Evolutionary conservation across 2,113 vertebrate genomes (phyloP).

Genomic region (Gnathonemus echidnorhynchus): DNA sequence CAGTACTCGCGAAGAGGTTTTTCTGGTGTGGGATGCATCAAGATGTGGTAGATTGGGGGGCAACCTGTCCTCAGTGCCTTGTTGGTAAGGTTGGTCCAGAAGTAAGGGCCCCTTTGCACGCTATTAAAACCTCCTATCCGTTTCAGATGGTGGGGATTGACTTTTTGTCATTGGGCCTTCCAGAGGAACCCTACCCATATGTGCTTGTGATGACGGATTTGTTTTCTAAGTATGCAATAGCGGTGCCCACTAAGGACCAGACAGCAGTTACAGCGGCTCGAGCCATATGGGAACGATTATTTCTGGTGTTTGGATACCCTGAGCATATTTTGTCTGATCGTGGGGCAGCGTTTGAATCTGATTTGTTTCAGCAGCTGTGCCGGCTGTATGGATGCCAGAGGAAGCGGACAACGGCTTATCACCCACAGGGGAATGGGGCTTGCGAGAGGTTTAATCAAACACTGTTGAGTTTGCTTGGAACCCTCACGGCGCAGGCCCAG

Average conservation of each 20-base stretch:
- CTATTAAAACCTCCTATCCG: neutral
- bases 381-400: neutral
- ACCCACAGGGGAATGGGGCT: neutral
- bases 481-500: neutral
- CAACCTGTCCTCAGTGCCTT: neutral
- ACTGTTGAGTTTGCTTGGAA: neutral
- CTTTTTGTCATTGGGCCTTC: neutral
- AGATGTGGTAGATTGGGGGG: neutral
- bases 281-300: neutral
- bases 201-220: neutral
- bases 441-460: too few species aligned
- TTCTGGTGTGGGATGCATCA: neutral
- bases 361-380: neutral
- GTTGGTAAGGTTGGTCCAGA: neutral
- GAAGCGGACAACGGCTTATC: too few species aligned
- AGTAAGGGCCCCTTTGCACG: neutral
- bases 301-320: neutral
- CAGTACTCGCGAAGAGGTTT: neutral
- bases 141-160: neutral
- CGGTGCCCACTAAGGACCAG: neutral
- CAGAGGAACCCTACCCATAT: neutral
- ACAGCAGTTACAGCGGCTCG: neutral
- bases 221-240: neutral
- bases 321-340: neutral
- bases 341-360: neutral